Evolutionary conservation across 2,113 vertebrate genomes (phyloP).

Genomic region (Bostrychus sinensis): DNA sequence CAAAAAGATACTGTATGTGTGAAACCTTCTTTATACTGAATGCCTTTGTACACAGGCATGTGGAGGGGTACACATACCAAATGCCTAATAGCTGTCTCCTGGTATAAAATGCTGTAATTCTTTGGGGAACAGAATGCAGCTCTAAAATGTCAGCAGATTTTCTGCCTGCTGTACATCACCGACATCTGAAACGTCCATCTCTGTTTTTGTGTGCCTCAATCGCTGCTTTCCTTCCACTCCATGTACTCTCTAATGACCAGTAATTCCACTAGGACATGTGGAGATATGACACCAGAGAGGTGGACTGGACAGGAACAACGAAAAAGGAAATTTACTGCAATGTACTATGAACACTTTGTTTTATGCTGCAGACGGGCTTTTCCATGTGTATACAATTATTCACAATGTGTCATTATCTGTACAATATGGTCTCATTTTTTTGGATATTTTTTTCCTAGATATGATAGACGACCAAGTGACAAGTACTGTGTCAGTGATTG

Average conservation of each 20-base stretch:
- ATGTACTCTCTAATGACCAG: conserved; percentile 59
- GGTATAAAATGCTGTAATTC: conserved; percentile 62
- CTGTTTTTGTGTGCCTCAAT: conserved; percentile 36
- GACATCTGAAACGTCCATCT: conserved; percentile 44
- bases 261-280: conserved; percentile 47
- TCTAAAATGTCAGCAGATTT: conserved; percentile 75
- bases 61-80: conserved; percentile 43
- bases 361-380: conserved; percentile 31
- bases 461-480: conserved; percentile 48
- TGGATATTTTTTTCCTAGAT: conserved; percentile 50
- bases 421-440: conserved; percentile 35
- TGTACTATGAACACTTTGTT: conserved; percentile 34
- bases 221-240: conserved; percentile 26
- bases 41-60: conserved; percentile 29
- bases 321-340: conserved; percentile 29
- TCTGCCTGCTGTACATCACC: conserved; percentile 61
- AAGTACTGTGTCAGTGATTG: conserved; percentile 52
- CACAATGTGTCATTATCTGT: conserved; percentile 37
- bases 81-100: conserved; percentile 54
- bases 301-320: conserved; percentile 9
- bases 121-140: conserved; percentile 50
- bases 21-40: conserved; percentile 18
- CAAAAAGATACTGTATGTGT: no score
- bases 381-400: conserved; percentile 22
- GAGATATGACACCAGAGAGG: conserved; percentile 27